A percentile compares a stretch with the other conserved stretches of the same genome.
phyloP scores from a whole-genome alignment of 2,113 vertebrate species.

The Sturnus vulgaris region DNA sequence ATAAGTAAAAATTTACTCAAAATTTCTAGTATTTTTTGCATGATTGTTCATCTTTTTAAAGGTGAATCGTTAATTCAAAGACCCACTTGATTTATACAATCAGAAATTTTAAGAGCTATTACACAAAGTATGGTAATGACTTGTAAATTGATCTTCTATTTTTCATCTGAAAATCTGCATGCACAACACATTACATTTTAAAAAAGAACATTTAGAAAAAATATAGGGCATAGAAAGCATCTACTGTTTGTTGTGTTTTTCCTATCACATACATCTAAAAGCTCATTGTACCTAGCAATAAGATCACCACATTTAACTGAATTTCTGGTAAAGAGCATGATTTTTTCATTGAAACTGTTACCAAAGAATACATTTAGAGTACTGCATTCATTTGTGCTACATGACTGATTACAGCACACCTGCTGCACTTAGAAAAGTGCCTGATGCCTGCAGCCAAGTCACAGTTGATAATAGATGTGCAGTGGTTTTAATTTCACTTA shows the following conservation, averaged over 20 bases:
- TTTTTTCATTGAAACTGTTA: neutral
- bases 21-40: neutral
- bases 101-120: neutral
- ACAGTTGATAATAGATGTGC: neutral
- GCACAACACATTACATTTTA: neutral
- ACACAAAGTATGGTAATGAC: accelerated
- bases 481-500: neutral
- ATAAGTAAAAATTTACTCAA: neutral
- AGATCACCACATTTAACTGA: neutral
- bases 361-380: neutral
- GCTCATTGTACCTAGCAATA: neutral
- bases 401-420: neutral
- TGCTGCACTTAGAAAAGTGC: neutral
- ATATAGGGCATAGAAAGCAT: neutral
- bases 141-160: neutral
- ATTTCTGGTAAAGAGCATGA: neutral
- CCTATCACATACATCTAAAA: neutral
- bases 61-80: neutral
- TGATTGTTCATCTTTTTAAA: neutral
- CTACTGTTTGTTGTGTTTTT: neutral
- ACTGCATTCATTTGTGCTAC: neutral
- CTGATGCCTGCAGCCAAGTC: neutral
- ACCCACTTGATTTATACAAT: neutral
- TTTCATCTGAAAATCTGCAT: neutral
- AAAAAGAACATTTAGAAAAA: neutral